phyloP scores from a whole-genome alignment of 2,888 invertebrate genomes.

The Atrina japonica region DNA sequence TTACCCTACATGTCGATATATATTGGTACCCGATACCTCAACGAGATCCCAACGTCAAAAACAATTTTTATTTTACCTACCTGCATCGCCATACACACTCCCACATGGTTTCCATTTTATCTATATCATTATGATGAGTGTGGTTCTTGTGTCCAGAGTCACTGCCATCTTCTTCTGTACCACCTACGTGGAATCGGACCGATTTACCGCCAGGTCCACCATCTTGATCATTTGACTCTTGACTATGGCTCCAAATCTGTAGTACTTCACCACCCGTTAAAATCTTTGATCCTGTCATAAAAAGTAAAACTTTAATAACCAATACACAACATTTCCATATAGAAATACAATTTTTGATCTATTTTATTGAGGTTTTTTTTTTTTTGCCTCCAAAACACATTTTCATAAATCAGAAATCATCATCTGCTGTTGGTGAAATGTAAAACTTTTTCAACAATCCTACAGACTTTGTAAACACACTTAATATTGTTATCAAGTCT shows the following conservation, averaged over 20 bases:
- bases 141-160: neutral
- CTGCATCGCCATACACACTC: constrained; percentile 71
- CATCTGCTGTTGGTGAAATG: too few relatives aligned
- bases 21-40: too few relatives aligned
- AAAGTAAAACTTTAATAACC: constrained; percentile 4
- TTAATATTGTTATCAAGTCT: too few relatives aligned
- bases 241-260: constrained; percentile 89
- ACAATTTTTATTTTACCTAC: too few relatives aligned
- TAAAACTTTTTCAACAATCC: too few relatives aligned
- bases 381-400: neutral
- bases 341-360: too few relatives aligned
- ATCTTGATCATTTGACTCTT: constrained; percentile 56
- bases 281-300: constrained; percentile 81
- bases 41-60: too few relatives aligned
- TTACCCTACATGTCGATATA: too few relatives aligned
- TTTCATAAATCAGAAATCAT: neutral
- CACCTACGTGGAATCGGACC: constrained; percentile 74
- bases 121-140: constrained; percentile 16
- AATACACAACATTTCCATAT: neutral
- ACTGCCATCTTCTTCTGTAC: constrained; percentile 50
- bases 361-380: too few relatives aligned
- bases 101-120: constrained; percentile 57
- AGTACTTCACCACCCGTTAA: constrained; percentile 95
- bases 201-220: constrained; percentile 40
- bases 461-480: too few relatives aligned